Base-by-base conservation (phyloP, 2,113 vertebrate species). In the Stercorarius parasiticus region DNA sequence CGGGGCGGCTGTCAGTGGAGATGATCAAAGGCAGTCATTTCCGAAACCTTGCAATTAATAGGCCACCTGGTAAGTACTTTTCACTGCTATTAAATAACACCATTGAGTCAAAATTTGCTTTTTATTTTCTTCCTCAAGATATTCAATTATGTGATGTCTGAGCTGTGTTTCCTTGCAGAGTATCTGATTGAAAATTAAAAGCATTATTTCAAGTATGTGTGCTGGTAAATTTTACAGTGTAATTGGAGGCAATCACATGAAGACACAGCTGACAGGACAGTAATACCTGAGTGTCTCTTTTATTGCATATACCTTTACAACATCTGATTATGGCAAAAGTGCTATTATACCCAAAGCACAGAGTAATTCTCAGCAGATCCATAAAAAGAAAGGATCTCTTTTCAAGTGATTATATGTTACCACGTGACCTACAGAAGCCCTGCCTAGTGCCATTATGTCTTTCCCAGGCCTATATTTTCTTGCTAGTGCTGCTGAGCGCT, bases 1-100 rank as follows among this genome's bases (percentile, higher is more conserved):
- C 99, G 0, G 99, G 99, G 55, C 98, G 99, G 87, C 98, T 99
- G 98, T 99, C 99, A 19, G 99, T 99, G 96, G 99, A 99, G 98
- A 97, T 99, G 96, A 99, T 99, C 98, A 99, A 99, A 98, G 99
- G 99, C 83, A 99, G 99, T 94, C 99, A 99, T 98, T 99, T 99
- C 98, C 98, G 99, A 91, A 99, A 99, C 98, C 98, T 99, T 15
- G 98, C 99, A 36, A 93, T 99, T 97, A 99, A 98, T 98, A 98
- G 99, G 95, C 99, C 99, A 12, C 99, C 99, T 92, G 99, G 99
- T 99, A 95, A 97, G 98, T 98, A 70, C 89, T 94, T 86, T 23
- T 23, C 43, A 13, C 52, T 82, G 85, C 93, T 86, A 30, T 87
- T 85, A 58, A 94, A 77, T 80, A 73, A 70, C 13, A 2, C 78